Conservation (phyloP, 2,113 vertebrate species). For the Mixornis gularis region DNA sequence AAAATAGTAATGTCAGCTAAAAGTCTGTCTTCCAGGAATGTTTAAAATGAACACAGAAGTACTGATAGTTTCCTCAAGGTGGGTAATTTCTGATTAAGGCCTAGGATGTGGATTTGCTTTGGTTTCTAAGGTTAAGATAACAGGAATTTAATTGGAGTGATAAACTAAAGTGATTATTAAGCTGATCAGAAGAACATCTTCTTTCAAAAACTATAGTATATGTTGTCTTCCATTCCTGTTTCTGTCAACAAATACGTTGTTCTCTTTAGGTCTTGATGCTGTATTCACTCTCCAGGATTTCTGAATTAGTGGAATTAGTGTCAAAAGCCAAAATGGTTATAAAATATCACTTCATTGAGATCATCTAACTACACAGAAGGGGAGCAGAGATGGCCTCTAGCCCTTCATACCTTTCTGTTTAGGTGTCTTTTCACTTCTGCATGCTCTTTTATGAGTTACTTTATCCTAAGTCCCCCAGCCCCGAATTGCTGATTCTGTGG, state of each 20-base stretch:
- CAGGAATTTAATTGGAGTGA: not conserved
- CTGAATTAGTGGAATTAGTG: not conserved
- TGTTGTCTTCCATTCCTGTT: not conserved
- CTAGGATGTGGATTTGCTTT: not conserved
- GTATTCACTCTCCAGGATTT: not conserved
- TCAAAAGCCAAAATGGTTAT: not conserved
- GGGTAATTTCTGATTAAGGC: not conserved
- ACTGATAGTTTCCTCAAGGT: not conserved
- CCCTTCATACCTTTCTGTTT: not conserved
- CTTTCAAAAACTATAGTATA: not conserved
- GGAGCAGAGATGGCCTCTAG: not conserved
- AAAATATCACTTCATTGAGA: not conserved
- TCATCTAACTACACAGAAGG: not conserved
- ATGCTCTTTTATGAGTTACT: not conserved
- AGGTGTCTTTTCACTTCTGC: not conserved
- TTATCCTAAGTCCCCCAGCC: not conserved
- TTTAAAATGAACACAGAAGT: not conserved
- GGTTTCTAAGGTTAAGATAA: not conserved
- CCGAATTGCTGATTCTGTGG: not conserved
- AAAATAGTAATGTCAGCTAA: not conserved
- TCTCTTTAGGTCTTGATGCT: not conserved
- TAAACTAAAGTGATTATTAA: not conserved
- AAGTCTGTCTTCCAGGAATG: not conserved
- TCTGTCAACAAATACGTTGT: not conserved
- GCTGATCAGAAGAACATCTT: not conserved